A percentile compares a stretch with the other conserved stretches of the same genome.
Evolutionary conservation across 2,797 vertebrate species (phyloP).

Genomic region (Centroberyx gerrardi): DNA sequence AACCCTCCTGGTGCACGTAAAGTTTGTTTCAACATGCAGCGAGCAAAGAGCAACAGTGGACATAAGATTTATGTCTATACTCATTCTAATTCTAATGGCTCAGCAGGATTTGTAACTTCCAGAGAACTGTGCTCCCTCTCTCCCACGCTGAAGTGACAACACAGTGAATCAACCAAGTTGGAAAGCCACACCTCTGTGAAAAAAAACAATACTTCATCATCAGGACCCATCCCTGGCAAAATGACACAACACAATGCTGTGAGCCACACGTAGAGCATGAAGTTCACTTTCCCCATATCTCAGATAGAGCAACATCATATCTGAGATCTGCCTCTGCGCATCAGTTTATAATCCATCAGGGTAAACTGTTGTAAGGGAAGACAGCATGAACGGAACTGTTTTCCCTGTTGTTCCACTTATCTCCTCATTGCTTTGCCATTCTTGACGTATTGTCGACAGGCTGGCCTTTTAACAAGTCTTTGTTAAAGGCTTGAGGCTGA

Average conservation of each 20-base stretch:
- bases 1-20: slow-evolving; percentile 13
- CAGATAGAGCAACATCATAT: slow-evolving; percentile 21
- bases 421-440: slow-evolving; percentile 40
- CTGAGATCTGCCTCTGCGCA: neutral
- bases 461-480: slow-evolving; percentile 58
- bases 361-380: neutral
- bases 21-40: slow-evolving; percentile 3
- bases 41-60: slow-evolving; percentile 21
- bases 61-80: neutral
- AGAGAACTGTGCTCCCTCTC: slow-evolving; percentile 1
- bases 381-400: slow-evolving; percentile 33
- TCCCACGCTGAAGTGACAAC: slow-evolving; percentile 49
- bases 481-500: slow-evolving; percentile 64
- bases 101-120: neutral
- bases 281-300: neutral
- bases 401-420: slow-evolving; percentile 37
- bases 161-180: slow-evolving; percentile 28
- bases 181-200: slow-evolving; percentile 54
- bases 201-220: slow-evolving; percentile 50
- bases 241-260: slow-evolving; percentile 15
- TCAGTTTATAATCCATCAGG: neutral
- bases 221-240: slow-evolving; percentile 29
- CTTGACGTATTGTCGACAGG: slow-evolving; percentile 69
- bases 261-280: slow-evolving; percentile 38
- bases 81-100: slow-evolving; percentile 4